Conservation (phyloP, 2,797 vertebrate genomes). For the Hyperoplus lanceolatus region DNA sequence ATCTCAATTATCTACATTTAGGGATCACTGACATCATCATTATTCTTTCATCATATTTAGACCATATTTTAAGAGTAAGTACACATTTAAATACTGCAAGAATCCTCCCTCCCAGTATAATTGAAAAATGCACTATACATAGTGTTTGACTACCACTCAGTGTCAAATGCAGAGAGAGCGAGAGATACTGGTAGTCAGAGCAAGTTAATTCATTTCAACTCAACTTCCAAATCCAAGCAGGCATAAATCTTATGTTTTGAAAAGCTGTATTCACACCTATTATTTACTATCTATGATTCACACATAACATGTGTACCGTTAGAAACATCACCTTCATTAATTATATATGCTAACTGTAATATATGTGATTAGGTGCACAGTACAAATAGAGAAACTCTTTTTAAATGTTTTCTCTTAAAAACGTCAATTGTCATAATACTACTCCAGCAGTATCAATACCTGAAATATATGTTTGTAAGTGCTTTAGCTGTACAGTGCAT, state of each 20-base stretch:
- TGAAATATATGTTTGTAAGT: neutral
- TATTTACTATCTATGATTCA: neutral
- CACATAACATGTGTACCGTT: too few relatives aligned
- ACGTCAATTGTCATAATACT: neutral
- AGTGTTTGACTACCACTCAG: too few relatives aligned
- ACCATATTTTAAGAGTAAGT: too few relatives aligned
- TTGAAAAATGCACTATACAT: neutral
- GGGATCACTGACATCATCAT: neutral
- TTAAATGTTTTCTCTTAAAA: neutral
- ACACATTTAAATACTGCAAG: too few relatives aligned
- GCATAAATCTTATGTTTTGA: neutral
- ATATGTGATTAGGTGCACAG: neutral
- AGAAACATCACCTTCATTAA: too few relatives aligned
- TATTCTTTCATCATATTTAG: too few relatives aligned
- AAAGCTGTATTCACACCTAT: neutral
- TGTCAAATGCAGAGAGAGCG: too few relatives aligned
- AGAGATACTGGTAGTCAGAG: neutral
- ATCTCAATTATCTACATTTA: neutral
- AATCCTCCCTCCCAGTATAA: neutral
- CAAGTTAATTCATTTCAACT: neutral
- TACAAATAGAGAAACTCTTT: too few relatives aligned
- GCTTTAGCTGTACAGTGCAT: neutral
- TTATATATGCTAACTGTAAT: neutral
- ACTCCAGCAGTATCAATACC: neutral
- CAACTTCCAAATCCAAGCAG: neutral